Evolutionary conservation across 2,888 invertebrate species (phyloP).

Genomic region (Clunio marinus): DNA sequence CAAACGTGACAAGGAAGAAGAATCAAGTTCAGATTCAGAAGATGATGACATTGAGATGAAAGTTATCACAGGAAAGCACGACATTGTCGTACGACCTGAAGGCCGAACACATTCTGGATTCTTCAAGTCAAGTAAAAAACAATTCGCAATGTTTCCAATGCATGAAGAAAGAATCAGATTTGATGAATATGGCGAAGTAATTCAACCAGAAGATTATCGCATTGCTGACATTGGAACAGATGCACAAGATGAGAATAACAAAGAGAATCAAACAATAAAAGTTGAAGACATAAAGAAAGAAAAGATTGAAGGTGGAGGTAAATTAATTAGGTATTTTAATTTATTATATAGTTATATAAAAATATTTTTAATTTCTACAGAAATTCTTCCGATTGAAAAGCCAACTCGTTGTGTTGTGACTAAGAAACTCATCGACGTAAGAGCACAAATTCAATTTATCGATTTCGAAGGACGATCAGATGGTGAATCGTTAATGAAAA

Average conservation of each 20-base stretch:
- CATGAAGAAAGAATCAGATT: conserved; percentile 85
- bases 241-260: conserved; percentile 45
- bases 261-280: conserved; percentile 45
- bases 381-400: conserved; percentile 59
- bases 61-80: conserved; percentile 80
- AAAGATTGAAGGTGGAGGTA: conserved; percentile 40
- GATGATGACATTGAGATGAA: conserved; percentile 79
- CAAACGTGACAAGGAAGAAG: conserved; percentile 60
- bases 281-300: conserved; percentile 43
- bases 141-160: conserved; percentile 77
- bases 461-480: conserved; percentile 95
- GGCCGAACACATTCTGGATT: conserved; percentile 68
- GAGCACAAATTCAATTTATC: conserved; percentile 86
- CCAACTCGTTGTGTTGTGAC: conserved; percentile 86
- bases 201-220: conserved; percentile 87
- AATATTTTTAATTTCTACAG: conserved; percentile 43
- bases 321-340: too few species aligned
- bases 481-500: conserved; percentile 76
- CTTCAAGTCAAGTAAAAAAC: conserved; percentile 80
- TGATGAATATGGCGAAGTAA: conserved; percentile 96
- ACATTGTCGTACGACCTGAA: conserved; percentile 78
- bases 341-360: not conserved
- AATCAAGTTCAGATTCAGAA: conserved; percentile 66
- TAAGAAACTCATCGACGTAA: conserved; percentile 69
- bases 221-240: conserved; percentile 62